Conservation (phyloP, 2,113 vertebrate species). For the Ornithorhynchus anatinus region DNA sequence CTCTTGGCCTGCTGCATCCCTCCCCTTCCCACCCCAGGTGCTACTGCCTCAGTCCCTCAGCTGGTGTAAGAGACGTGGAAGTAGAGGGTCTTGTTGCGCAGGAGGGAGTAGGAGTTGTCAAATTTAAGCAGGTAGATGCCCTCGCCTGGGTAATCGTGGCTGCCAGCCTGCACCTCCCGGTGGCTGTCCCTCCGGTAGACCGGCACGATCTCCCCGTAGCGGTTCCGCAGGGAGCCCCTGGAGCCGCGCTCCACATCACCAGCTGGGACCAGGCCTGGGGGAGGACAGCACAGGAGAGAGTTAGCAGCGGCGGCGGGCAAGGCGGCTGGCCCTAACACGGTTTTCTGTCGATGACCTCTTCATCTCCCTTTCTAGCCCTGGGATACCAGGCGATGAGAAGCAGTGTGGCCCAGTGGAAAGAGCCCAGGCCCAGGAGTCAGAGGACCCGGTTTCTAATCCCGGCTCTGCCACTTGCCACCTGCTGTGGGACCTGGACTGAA, state of each 20-base stretch:
- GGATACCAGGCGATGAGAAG: no score
- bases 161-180: slow-evolving; percentile 86
- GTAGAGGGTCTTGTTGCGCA: slow-evolving; percentile 97
- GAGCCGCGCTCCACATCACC: slow-evolving; percentile 94
- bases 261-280: slow-evolving; percentile 79
- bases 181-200: slow-evolving; percentile 96
- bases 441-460: no score
- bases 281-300: slow-evolving; percentile 4
- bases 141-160: slow-evolving; percentile 93
- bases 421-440: no score
- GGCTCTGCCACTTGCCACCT: no score
- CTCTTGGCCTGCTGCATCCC: slow-evolving; percentile 44
- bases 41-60: slow-evolving; percentile 38
- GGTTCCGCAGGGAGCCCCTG: slow-evolving; percentile 76
- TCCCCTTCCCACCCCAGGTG: slow-evolving; percentile 12
- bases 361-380: no score
- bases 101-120: slow-evolving; percentile 97
- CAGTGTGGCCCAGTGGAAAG: no score
- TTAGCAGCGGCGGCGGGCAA: no score
- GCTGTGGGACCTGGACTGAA: no score
- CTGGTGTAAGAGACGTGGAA: slow-evolving; percentile 93
- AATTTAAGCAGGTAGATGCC: slow-evolving; percentile 97
- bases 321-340: no score
- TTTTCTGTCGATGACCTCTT: no score
- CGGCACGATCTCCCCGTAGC: slow-evolving; percentile 88